Evolutionary conservation across 2,797 vertebrate species (phyloP), one percentile per base, ranked within the genome.

Genomic region (Xyrichtys novacula): DNA sequence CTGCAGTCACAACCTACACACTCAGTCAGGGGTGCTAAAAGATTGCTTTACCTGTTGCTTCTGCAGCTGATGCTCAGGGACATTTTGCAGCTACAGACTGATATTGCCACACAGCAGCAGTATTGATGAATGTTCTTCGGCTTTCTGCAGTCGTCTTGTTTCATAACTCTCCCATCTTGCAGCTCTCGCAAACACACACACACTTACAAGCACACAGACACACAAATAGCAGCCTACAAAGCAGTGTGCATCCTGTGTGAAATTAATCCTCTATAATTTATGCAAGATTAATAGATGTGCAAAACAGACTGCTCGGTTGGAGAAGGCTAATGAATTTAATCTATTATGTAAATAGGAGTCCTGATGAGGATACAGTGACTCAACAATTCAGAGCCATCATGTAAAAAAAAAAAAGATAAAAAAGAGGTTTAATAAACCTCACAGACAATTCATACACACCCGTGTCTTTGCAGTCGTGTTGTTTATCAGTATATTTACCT

Each of bases 1-100:
- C 71, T 85, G 74, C 78, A 85, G 68, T 80, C 68, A 34, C 81
- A 86, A 73, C 81, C 85, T 83, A 85, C 80, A 81, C 74, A 67
- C 59, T 63, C 0, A 55, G 65, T 78, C 56, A 50, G 66, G 65
- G 54, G 31, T 81, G 71, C 43, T 68, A 49, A 76, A 67, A 39
- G 20, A 78, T 54, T 48, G 47, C 68, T 78, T 61, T 67, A 81
- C 71, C 79, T 88, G 66, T 64, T 81, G 65, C 68, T 43, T 23
- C 32, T 82, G 62, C 54, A 47, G 72, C 60, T 60, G 25, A 65
- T 67, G 42, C 36, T 40, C 6, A 17, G 19, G 12, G 56, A 28
- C 15, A 15, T 40, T 54, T 65, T 71, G 39, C 39, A 73, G 64
- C 48, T 62, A 9, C 42, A 46, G 22, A 42, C 32, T 42, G 16